phyloP scores from a whole-genome alignment of 1,140 invertebrate species.

The Eubasilissa regina region DNA sequence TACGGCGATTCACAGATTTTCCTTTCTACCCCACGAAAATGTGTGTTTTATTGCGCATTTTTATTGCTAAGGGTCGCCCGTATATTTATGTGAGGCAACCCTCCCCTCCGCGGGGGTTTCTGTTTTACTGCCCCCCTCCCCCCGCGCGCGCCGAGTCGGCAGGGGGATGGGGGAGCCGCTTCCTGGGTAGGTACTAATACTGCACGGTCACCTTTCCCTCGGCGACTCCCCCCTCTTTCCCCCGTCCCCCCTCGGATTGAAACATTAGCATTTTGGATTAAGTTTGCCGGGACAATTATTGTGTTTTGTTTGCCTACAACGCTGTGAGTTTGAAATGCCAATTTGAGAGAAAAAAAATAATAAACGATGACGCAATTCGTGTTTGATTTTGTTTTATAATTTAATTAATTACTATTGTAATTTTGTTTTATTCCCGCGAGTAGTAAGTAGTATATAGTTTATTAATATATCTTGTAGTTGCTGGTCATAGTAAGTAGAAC shows the following conservation, averaged over 20 bases:
- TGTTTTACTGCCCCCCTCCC: not conserved
- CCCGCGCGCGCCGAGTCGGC: not conserved
- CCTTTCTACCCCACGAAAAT: constrained; percentile 41
- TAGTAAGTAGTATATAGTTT: too few relatives aligned
- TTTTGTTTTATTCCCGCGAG: too few relatives aligned
- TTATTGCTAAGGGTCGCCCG: constrained; percentile 41
- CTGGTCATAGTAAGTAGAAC: too few relatives aligned
- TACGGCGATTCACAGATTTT: constrained; percentile 39
- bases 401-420: too few relatives aligned
- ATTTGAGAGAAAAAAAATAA: too few relatives aligned
- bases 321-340: too few relatives aligned
- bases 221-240: not conserved
- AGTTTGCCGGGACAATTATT: constrained; percentile 22
- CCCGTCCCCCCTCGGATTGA: constrained; percentile 16
- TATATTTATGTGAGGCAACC: constrained; percentile 35
- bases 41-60: constrained; percentile 48
- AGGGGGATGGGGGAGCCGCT: too few relatives aligned
- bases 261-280: constrained; percentile 35
- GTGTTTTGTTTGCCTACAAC: constrained; percentile 5
- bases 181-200: constrained; percentile 22
- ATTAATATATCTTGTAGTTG: too few relatives aligned
- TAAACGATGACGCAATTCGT: too few relatives aligned
- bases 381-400: too few relatives aligned
- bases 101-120: constrained; percentile 21
- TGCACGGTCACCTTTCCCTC: constrained; percentile 24